Base-by-base conservation (phyloP, 37 sponge, comb jelly and placozoan genomes). In the Halichondria panicea region DNA sequence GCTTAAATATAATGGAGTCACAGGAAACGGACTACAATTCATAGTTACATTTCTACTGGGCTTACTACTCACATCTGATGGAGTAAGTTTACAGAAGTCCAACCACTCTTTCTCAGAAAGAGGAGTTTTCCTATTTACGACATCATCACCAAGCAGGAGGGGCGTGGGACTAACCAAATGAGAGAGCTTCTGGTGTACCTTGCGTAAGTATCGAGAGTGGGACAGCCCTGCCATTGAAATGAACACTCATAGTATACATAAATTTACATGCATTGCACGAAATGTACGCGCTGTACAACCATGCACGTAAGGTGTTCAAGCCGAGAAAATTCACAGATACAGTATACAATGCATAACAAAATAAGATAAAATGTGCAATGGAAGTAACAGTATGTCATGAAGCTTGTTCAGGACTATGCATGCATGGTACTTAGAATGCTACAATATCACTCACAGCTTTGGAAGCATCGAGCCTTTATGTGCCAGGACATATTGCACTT, bases 151-250 rank as follows among this genome's bases (percentile, higher is more conserved):
- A 19, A 25, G 24, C 28, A 15, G 60, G 15, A 60, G 45, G n/a
- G 40, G 11, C 25, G 36, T 45, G 22, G 80, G 36, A 54, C 72
- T 50, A 0, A 89, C 63, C 79, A 94, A 77, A 71, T 87, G 91
- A 41, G 96, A 78, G 56, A 95, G 68, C 33, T 50, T 62, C 28
- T 68, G 64, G 33, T 77, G 60, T 7, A 92, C 90, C 43, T 86
- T 88, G 31, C 67, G 32, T 68, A 92, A 79, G 62, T 96, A 88
- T 19, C 96, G 90, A 43, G 93, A 91, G 63, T 96, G 87, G 27
- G 93, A 89, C 48, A 89, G 67, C 96, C 96, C 93, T 87, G 50
- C 25, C 3, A 21, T 66, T 21, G 60, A 31, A 24, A 38, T 39
- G n/a, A 28, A 3, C 25, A 5, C 33, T 30, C 34, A 52, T 28